phyloP scores from a whole-genome alignment of 2,797 vertebrate species.

The Coregonus sp. region DNA sequence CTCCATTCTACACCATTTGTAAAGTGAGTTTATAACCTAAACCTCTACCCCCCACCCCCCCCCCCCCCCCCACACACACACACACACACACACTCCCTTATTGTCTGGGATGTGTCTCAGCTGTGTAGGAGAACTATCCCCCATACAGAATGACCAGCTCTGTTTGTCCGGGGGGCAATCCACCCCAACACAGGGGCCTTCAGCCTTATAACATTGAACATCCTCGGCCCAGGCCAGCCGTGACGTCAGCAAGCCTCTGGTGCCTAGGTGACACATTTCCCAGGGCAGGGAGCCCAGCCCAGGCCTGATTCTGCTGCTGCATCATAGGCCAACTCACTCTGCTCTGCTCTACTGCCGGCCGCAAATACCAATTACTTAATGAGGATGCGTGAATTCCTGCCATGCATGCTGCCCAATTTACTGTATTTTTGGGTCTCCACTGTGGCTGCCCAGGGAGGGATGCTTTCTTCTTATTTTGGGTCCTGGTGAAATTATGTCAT shows the following conservation, averaged over 20 bases:
- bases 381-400: conserved; percentile 33
- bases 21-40: conserved; percentile 41
- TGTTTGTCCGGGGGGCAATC: conserved; percentile 31
- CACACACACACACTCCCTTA: neutral
- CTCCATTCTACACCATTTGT: conserved; percentile 7
- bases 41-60: conserved; percentile 15
- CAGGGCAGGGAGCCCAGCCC: conserved; percentile 39
- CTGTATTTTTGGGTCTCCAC: neutral
- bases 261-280: conserved; percentile 64
- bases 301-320: neutral
- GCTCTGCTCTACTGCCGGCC: conserved; percentile 4
- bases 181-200: neutral
- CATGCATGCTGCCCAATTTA: neutral
- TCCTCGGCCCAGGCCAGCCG: conserved; percentile 20
- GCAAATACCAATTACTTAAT: conserved; percentile 35
- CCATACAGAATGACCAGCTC: neutral
- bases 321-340: conserved; percentile 1
- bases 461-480: neutral
- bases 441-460: neutral
- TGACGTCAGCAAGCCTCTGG: conserved; percentile 27
- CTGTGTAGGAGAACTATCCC: conserved; percentile 12
- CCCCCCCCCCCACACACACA: no score
- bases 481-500: neutral
- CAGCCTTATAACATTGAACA: neutral
- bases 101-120: conserved; percentile 27